Evolutionary conservation across 2,888 invertebrate genomes (phyloP).

Genomic region (Augiades crinisus): DNA sequence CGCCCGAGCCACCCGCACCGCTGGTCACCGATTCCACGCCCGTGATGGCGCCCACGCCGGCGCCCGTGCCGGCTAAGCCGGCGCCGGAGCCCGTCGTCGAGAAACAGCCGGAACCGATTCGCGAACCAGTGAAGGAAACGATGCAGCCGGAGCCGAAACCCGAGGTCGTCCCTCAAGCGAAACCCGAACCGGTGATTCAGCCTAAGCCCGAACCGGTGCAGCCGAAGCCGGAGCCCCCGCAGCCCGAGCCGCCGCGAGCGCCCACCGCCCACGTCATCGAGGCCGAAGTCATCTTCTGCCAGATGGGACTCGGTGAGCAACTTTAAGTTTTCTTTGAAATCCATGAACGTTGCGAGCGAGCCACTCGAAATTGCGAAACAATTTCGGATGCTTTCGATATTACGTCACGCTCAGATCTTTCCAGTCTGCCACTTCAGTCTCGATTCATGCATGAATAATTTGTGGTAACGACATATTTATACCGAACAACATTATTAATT

Average conservation of each 20-base stretch:
- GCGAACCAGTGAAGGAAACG: constrained; percentile 35
- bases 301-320: constrained; percentile 86
- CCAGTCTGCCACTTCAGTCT: not conserved
- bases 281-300: constrained; percentile 86
- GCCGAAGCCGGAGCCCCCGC: constrained; percentile 35
- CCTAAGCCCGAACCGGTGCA: constrained; percentile 31
- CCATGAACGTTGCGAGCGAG: not conserved
- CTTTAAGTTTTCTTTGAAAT: not conserved
- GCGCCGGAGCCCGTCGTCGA: constrained; percentile 27
- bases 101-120: constrained; percentile 30
- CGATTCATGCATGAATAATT: too few relatives aligned
- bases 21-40: constrained; percentile 32
- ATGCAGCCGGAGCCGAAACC: constrained; percentile 32
- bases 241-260: constrained; percentile 47
- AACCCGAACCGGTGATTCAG: constrained; percentile 29
- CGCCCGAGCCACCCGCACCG: constrained; percentile 39
- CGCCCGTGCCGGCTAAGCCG: constrained; percentile 36
- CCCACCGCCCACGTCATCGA: constrained; percentile 78
- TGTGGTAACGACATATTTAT: too few relatives aligned
- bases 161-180: constrained; percentile 35
- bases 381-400: not conserved
- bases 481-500: too few relatives aligned
- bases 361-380: not conserved
- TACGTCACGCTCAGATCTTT: constrained; percentile 24
- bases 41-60: constrained; percentile 34